Base-by-base conservation (phyloP, 1,140 invertebrate genomes). In the Aphidius gifuensis region DNA sequence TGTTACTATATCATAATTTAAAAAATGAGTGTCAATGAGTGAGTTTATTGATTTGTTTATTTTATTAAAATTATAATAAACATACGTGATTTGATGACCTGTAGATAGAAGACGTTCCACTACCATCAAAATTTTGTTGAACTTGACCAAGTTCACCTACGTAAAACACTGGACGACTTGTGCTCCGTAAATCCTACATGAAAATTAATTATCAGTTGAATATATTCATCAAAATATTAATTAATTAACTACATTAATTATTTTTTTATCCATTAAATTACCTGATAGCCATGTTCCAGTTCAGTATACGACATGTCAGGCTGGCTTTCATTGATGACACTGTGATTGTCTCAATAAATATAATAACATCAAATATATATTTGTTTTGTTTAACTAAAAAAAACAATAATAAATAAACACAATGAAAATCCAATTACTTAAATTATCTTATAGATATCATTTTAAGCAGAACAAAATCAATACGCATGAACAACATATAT, bases 211-310 rank as follows among this genome's bases (percentile, higher is more conserved):
- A 42, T 7, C 6, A 8, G 23, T 54, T 61, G 8, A 51, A 3
- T 5, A 51, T 21, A 39, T 38, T 21, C 49, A 9, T 57, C 46
- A 46, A 42, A 47, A 60, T 50, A 38, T 39, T 9, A 46, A 16
- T 61, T 16, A 42, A 38, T 23, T 46, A 9, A n/a, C 9, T 3
- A 58, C 54, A 49, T 54, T 32, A 42, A 48, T 54, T 51, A 56
- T 9, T 9, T 16, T 46, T 47, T 9, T 47, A 44, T 23, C 49
- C 4, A 40, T 16, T 2, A 44, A 39, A 55, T 74, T 73, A 79
- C 91, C 85, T 92, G 91, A 83, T 93, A 93, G 61, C 91, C 92
- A 84, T 91, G 90, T 84, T 93, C 92, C 70, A 93, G 79, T 84
- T 93, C 91, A 74, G 91, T 92, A 80, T 93, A 93, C 78, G 91